A percentile compares a stretch with the other conserved stretches of the same genome.
Evolutionary conservation across 2,797 vertebrate species (phyloP).

Genomic region (Anolis apletophallus): DNA sequence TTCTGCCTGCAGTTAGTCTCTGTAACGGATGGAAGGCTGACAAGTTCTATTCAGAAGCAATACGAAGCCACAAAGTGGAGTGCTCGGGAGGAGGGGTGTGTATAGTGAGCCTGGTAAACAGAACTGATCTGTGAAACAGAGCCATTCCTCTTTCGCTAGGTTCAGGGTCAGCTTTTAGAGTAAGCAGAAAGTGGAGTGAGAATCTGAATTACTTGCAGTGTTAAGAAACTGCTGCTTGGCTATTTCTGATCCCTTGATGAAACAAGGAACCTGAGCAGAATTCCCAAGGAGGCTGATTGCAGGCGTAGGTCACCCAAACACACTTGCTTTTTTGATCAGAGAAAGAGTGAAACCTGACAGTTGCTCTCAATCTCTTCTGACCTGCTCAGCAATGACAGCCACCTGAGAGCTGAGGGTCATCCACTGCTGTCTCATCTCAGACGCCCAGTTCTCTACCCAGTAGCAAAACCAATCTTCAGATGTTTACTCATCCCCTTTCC

Average conservation of each 20-base stretch:
- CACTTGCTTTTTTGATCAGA: constrained; percentile 53
- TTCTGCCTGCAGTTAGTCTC: constrained; percentile 60
- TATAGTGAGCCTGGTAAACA: constrained; percentile 43
- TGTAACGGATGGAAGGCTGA: constrained; percentile 66
- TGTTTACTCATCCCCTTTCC: background rate
- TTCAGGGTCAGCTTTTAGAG: constrained; percentile 1
- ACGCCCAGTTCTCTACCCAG: constrained; percentile 37
- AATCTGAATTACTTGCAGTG: background rate
- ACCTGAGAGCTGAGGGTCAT: constrained; percentile 51
- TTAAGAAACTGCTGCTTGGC: background rate
- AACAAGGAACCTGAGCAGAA: constrained; percentile 62
- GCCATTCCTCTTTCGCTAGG: constrained; percentile 48
- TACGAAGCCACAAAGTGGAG: constrained; percentile 61
- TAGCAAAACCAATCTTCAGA: constrained; percentile 25
- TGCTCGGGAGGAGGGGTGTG: constrained; percentile 61
- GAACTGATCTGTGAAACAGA: constrained; percentile 58
- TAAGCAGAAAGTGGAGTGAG: background rate
- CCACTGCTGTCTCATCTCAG: constrained; percentile 44
- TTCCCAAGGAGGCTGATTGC: constrained; percentile 47
- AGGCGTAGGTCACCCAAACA: constrained; percentile 16
- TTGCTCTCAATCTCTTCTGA: constrained; percentile 46
- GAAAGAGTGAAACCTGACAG: constrained; percentile 13
- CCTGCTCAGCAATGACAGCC: constrained; percentile 53
- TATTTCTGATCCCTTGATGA: constrained; percentile 42
- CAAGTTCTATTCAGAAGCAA: constrained; percentile 68